Evolutionary conservation across 2,113 vertebrate genomes (phyloP), one percentile per base, ranked within the genome.

Genomic region (Thunnus maccoyii): DNA sequence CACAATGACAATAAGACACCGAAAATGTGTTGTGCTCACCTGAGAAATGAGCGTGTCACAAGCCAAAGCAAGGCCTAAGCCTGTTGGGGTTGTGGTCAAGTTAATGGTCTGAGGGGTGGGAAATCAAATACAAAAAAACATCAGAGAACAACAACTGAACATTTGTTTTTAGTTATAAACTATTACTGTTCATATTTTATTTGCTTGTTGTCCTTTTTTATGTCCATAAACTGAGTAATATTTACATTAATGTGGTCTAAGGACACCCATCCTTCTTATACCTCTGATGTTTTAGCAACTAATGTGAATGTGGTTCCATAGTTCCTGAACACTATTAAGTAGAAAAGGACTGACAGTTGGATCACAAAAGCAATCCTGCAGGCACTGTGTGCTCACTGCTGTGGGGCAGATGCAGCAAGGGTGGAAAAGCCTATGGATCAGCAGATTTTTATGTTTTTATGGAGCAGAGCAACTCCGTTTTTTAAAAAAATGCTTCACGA

Each of bases 11-110:
- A 48, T 22, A 60, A 30, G 36, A 2, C n/a, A 82, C 7, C 32
- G 12, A 0, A 27, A 10, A 65, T 18, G 5, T 14, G 2, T n/a
- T 72, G 25, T 61, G 14, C 87, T 91, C 87, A 99, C 98, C 97
- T 99, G 98, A 60, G 97, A 97, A 91, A 99, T 96, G 65, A 99
- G 94, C 0, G 98, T 99, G 87, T 99, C 97, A 1, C 96, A 98
- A 3, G 97, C 96, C 15, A 97, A 64, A 14, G 95, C 90, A 2
- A 99, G 88, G 7, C 98, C 98, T 9, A 90, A 77, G 0, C 97
- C 97, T 0, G 96, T 95, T 0, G 97, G 93, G 20, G 88, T 50
- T 14, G 96, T 97, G 0, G 95, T 96, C 66, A 96, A 76, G 0
- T 96, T 97, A 80, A 99, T 87, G 5, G 93, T 94, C 98, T 99